Evolutionary conservation across 2,797 vertebrate species (phyloP), one percentile per base, ranked within the genome.

Genomic region (Sebastes vulpes): DNA sequence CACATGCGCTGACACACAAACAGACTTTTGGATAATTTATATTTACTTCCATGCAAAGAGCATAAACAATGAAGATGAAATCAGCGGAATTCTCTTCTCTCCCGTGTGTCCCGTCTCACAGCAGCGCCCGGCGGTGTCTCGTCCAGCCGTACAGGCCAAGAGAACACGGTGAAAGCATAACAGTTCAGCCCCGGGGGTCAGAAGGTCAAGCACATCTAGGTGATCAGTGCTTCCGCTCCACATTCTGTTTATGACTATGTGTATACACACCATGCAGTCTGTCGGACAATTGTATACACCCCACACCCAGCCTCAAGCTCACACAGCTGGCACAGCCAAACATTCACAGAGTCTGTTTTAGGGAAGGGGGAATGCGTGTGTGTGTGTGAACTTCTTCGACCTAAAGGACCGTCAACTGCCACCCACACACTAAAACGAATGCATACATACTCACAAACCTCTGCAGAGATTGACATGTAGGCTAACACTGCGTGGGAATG

Each of bases 171-270:
- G 60, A 85, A 86, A 90, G 32, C 82, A 87, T 85, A 87, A 89
- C 84, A 84, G 72, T 77, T 82, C 68, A 84, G 68, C 67, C 60
- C 50, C 3, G 1, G 70, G 68, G 89, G 84, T 89, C 73, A 88
- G 5, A 18, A 69, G 92, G 86, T 94, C 91, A 93, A 87, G 89
- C 87, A 87, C 90, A 91, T 92, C 88, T 88, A 93, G 91, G 92
- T 92, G 89, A 93, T 92, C 84, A 86, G 66, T 54, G 66, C 84
- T 95, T 94, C 92, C 89, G 63, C 82, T 84, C 76, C 75, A 90
- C 48, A 91, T 91, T 92, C 74, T 95, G 94, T 96, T 96, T 96
- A 95, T 93, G 89, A 86, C 76, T 64, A 16, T 75, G 84, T 94
- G 90, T 95, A 94, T 95, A 95, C 93, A 94, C 86, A 88, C 83